phyloP scores from a whole-genome alignment of 2,797 vertebrate genomes.

The Sebastes cheni region DNA sequence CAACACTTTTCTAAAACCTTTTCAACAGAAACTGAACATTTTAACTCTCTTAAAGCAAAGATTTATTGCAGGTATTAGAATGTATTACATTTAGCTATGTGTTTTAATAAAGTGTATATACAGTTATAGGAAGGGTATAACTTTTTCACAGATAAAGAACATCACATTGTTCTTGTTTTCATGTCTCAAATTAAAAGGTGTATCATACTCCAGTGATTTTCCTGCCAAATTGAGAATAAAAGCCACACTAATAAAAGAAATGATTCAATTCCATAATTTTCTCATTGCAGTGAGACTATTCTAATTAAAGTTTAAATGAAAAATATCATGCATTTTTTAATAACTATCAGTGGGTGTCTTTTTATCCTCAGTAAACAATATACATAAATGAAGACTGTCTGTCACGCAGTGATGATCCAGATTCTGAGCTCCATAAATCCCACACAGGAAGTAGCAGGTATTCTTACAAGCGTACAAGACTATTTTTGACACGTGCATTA shows the following conservation, averaged over 20 bases:
- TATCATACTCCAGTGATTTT: not conserved
- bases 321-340: conserved; percentile 25
- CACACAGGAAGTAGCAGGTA: conserved; percentile 53
- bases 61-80: not conserved
- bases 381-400: conserved; percentile 33
- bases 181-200: not conserved
- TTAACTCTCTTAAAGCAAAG: not conserved
- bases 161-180: not conserved
- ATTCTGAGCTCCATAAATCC: conserved; percentile 38
- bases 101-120: not conserved
- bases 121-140: not conserved
- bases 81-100: not conserved
- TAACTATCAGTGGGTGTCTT: conserved; percentile 8
- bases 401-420: conserved; percentile 47
- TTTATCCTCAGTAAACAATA: conserved; percentile 25
- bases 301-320: conserved; percentile 20
- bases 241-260: not conserved
- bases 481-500: conserved; percentile 55
- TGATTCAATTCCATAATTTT: not conserved
- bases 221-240: not conserved
- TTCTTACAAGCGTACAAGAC: conserved; percentile 42
- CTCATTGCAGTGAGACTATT: not conserved
- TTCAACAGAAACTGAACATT: not conserved
- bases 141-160: not conserved
- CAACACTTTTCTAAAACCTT: not conserved